phyloP scores from a whole-genome alignment of 2,888 invertebrate species.

The Cantharis nigra region DNA sequence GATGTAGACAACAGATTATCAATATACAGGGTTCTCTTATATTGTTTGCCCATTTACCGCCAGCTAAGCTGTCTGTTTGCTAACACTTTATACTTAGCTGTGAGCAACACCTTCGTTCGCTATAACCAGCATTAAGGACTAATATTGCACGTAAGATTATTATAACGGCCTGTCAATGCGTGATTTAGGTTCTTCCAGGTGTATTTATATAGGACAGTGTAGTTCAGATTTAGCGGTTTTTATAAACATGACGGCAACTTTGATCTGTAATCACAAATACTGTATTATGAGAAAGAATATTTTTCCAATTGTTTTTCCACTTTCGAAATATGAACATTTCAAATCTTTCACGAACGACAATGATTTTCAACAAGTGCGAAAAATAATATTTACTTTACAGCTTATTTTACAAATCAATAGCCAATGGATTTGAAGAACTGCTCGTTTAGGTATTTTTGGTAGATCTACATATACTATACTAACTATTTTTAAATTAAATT shows the following conservation, averaged over 20 bases:
- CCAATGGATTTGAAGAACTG: not conserved
- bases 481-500: not conserved
- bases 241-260: slow-evolving; percentile 50
- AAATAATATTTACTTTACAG: slow-evolving; percentile 47
- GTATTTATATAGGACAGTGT: slow-evolving; percentile 51
- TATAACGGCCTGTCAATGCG: slow-evolving; percentile 49
- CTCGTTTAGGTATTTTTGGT: not conserved
- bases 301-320: slow-evolving; percentile 28
- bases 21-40: slow-evolving; percentile 48
- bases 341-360: slow-evolving; percentile 35
- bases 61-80: slow-evolving; percentile 55
- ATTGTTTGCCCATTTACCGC: slow-evolving; percentile 57
- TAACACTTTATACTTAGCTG: slow-evolving; percentile 48
- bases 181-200: slow-evolving; percentile 55
- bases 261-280: slow-evolving; percentile 43
- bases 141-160: slow-evolving; percentile 36
- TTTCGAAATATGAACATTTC: slow-evolving; percentile 29
- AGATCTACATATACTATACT: not conserved
- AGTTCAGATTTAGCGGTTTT: slow-evolving; percentile 41
- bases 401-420: not conserved
- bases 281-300: slow-evolving; percentile 35
- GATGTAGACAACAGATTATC: slow-evolving; percentile 54
- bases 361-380: slow-evolving; percentile 48
- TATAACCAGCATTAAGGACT: slow-evolving; percentile 28
- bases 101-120: slow-evolving; percentile 30